Evolutionary conservation across 2,797 vertebrate species (phyloP).

Genomic region (Peromyscus eremicus): DNA sequence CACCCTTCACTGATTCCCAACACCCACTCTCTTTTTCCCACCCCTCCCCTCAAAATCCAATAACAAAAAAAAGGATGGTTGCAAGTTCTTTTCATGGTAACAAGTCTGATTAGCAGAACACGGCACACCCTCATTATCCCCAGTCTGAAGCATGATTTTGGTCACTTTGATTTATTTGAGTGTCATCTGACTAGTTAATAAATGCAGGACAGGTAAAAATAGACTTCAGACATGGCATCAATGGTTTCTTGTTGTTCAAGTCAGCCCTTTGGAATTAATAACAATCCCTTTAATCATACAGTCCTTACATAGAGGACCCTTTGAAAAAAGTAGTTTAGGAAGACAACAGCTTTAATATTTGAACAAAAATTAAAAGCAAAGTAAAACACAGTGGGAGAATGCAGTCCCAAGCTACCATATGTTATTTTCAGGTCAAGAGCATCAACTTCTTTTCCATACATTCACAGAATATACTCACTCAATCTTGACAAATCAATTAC

Average conservation of each 20-base stretch:
- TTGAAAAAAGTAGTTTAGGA: conserved; percentile 84
- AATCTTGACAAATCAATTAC: conserved; percentile 70
- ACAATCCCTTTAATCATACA: conserved; percentile 65
- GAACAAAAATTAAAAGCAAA: conserved; percentile 82
- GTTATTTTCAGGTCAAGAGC: conserved; percentile 80
- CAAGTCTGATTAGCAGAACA: conserved; percentile 87
- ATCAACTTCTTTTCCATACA: conserved; percentile 79
- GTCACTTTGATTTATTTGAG: conserved; percentile 86
- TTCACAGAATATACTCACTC: conserved; percentile 70
- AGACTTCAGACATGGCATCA: conserved; percentile 84
- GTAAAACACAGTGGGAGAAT: conserved; percentile 77
- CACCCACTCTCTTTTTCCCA: conserved; percentile 63
- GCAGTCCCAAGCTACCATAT: conserved; percentile 71
- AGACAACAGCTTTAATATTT: conserved; percentile 91
- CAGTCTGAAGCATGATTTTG: conserved; percentile 88
- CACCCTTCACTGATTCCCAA: conserved; percentile 88
- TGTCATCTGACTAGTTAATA: conserved; percentile 85
- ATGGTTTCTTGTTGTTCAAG: conserved; percentile 85
- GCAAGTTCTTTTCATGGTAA: conserved; percentile 88
- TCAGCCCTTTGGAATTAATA: conserved; percentile 83
- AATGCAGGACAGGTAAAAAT: conserved; percentile 84
- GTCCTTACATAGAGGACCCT: conserved; percentile 64
- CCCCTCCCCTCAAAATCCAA: not conserved
- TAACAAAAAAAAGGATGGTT: conserved; percentile 82
- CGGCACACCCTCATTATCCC: conserved; percentile 82